Percentiles rank a stretch among this genome's conserved stretches.
phyloP scores from a whole-genome alignment of 1,140 invertebrate genomes.

The Drosophila gunungcola region DNA sequence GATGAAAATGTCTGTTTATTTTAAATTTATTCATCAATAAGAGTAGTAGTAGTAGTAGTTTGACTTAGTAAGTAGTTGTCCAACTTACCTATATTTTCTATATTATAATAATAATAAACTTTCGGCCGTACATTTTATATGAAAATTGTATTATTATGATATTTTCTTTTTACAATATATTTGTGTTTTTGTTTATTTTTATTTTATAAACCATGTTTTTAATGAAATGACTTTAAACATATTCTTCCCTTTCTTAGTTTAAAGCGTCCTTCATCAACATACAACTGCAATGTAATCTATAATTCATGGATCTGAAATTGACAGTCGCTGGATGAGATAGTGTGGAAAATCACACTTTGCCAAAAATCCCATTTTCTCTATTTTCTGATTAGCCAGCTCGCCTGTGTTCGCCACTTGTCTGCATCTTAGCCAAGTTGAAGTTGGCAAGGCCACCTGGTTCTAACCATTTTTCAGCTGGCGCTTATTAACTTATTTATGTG shows the following conservation, averaged over 20 bases:
- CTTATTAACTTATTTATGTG: constrained; percentile 76
- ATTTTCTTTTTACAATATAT: no score
- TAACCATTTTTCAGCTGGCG: constrained; percentile 24
- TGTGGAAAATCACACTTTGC: constrained; percentile 6
- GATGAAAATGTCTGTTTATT: neutral
- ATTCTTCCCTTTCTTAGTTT: no score
- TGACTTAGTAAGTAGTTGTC: no score
- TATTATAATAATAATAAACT: no score
- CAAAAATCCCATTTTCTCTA: neutral
- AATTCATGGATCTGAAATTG: constrained; percentile 29
- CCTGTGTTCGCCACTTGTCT: constrained; percentile 17
- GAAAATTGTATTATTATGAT: no score
- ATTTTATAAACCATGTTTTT: no score
- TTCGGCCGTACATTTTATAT: no score
- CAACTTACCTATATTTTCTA: no score
- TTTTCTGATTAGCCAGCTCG: constrained; percentile 24
- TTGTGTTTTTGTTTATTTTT: no score
- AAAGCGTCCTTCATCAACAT: neutral
- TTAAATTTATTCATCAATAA: neutral
- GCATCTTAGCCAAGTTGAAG: constrained; percentile 1
- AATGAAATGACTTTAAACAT: neutral
- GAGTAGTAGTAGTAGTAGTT: no score
- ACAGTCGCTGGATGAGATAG: neutral
- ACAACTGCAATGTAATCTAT: constrained; percentile 21
- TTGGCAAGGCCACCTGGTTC: constrained; percentile 4